These are phyloP conservation scores for Dromaius novaehollandiae DNA, from an alignment of 2,113 vertebrate species.

Conservation along the genomic window DNA sequence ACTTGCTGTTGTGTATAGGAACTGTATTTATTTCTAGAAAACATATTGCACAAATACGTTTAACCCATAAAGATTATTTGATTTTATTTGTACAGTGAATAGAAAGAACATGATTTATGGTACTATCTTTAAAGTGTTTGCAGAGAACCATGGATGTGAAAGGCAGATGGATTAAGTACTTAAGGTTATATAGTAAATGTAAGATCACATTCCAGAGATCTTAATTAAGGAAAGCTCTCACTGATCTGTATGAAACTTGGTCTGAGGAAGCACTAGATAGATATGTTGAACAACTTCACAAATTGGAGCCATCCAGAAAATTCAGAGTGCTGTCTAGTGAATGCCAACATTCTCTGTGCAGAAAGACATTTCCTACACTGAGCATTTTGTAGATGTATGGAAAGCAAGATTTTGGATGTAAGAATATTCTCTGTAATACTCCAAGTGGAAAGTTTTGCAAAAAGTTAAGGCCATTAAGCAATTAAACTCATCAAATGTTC, in stretches of 20 bases:
- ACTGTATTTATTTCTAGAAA: background rate
- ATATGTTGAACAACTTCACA: background rate
- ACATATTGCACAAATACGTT: background rate
- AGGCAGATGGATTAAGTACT: background rate
- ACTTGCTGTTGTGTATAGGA: background rate
- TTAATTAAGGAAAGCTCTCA: background rate
- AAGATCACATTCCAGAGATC: background rate
- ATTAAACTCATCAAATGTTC: background rate
- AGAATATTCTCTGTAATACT: background rate
- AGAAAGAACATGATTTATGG: background rate
- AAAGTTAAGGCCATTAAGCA: background rate
- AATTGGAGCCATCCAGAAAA: background rate
- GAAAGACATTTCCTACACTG: background rate
- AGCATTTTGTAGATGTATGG: background rate
- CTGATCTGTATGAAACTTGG: background rate
- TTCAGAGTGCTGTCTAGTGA: background rate
- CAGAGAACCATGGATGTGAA: background rate
- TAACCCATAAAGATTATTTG: background rate
- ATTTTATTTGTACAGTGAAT: background rate
- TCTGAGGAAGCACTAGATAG: background rate
- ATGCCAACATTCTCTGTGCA: background rate
- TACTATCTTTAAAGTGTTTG: background rate
- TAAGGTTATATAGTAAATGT: background rate
- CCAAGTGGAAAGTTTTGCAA: background rate
- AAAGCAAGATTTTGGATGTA: background rate